Evolutionary conservation across 1,140 invertebrate species (phyloP).

Genomic region (Neodiprion virginianus): DNA sequence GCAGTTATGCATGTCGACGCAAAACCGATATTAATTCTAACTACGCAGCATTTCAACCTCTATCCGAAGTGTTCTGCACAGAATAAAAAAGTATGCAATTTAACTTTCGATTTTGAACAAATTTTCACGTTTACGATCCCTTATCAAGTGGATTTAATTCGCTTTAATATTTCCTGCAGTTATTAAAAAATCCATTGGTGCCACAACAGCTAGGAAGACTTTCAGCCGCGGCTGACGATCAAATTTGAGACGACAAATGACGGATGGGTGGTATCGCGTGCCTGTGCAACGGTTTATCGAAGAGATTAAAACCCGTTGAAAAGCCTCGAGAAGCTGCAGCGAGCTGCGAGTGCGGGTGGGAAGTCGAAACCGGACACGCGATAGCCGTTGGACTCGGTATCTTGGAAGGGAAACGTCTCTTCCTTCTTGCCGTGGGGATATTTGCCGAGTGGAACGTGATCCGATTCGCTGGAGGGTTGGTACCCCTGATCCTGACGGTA

Average conservation of each 20-base stretch:
- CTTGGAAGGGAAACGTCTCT: conserved; percentile 50
- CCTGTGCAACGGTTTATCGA: neutral
- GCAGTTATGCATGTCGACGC: too few species aligned
- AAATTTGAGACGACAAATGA: neutral
- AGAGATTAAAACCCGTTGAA: conserved; percentile 4
- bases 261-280: neutral
- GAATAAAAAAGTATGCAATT: too few species aligned
- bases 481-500: conserved; percentile 44
- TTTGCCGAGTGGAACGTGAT: conserved; percentile 47
- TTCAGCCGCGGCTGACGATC: neutral
- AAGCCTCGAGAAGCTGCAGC: conserved; percentile 6
- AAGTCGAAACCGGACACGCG: conserved; percentile 38
- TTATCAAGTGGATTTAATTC: too few species aligned
- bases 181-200: too few species aligned
- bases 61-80: too few species aligned
- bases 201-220: neutral
- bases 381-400: conserved; percentile 43
- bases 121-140: too few species aligned
- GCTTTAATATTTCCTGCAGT: too few species aligned
- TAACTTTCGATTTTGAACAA: too few species aligned
- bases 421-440: conserved; percentile 47
- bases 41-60: too few species aligned
- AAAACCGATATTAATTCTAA: too few species aligned
- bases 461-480: conserved; percentile 44
- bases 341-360: conserved; percentile 39